Percentiles rank a stretch among this genome's conserved stretches.
These are phyloP conservation scores for Agrilus biguttatus DNA, from an alignment of 2,888 invertebrate species.

Conservation along the genomic window DNA sequence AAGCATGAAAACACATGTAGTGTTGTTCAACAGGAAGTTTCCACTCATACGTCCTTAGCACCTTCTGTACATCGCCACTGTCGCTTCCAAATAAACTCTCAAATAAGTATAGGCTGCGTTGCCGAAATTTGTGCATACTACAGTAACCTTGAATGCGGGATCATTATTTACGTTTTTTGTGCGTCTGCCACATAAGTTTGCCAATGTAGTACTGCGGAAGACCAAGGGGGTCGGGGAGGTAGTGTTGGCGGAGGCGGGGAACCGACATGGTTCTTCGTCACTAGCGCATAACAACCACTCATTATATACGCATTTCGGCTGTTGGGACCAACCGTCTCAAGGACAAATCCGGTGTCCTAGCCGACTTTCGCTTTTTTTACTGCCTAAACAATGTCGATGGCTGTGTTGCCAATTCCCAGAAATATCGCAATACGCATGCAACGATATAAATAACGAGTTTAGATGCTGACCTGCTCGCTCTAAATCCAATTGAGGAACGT, in stretches of 20 bases:
- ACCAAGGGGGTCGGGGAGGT: conserved; percentile 6
- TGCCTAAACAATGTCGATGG: too few relatives aligned
- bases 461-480: too few relatives aligned
- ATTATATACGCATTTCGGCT: conserved; percentile 27
- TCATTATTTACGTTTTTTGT: conserved; percentile 24
- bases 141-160: conserved; percentile 21
- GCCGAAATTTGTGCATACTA: conserved; percentile 3
- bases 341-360: conserved; percentile 26
- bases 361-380: conserved; percentile 2
- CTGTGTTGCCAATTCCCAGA: too few relatives aligned
- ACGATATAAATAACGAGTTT: too few relatives aligned
- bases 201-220: conserved; percentile 7
- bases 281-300: conserved; percentile 29
- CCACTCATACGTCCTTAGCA: too few relatives aligned
- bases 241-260: conserved; percentile 10
- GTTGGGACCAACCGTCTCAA: conserved; percentile 29
- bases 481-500: too few relatives aligned
- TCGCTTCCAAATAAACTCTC: too few relatives aligned
- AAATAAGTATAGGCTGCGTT: too few relatives aligned
- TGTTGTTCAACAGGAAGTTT: too few relatives aligned
- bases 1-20: too few relatives aligned
- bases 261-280: conserved; percentile 23
- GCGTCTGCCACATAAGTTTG: conserved; percentile 16
- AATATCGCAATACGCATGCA: too few relatives aligned
- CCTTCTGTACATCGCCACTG: too few relatives aligned